phyloP scores from a whole-genome alignment of 1,140 invertebrate genomes.

The Diprion similis region DNA sequence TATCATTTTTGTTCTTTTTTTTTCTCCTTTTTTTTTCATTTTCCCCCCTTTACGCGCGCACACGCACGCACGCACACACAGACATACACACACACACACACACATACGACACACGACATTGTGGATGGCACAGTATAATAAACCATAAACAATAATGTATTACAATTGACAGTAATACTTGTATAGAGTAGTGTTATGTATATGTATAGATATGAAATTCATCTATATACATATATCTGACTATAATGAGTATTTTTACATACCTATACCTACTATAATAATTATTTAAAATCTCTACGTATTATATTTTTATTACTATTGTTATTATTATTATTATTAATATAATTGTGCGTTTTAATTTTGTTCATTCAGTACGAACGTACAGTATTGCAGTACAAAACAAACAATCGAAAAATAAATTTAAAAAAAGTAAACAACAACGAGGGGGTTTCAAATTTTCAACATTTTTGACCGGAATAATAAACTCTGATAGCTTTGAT shows the following conservation, averaged over 20 bases:
- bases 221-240: no score
- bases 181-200: no score
- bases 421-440: not conserved
- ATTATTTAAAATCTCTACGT: not conserved
- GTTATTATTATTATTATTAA: not conserved
- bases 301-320: not conserved
- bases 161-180: no score
- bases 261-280: no score
- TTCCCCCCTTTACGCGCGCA: not conserved
- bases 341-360: not conserved
- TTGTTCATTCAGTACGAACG: not conserved
- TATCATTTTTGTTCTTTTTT: constrained; percentile 5
- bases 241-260: not conserved
- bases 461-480: no score
- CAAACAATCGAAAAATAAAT: not conserved
- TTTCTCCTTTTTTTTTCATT: constrained; percentile 10
- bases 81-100: no score
- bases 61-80: not conserved
- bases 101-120: no score
- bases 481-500: no score
- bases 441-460: no score
- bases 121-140: no score
- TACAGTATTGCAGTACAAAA: constrained; percentile 4
- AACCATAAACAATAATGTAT: no score
- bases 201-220: no score